These are phyloP conservation scores for Ernsta delagoae DNA, from an alignment of 2,888 invertebrate species.

Conservation along the genomic window DNA sequence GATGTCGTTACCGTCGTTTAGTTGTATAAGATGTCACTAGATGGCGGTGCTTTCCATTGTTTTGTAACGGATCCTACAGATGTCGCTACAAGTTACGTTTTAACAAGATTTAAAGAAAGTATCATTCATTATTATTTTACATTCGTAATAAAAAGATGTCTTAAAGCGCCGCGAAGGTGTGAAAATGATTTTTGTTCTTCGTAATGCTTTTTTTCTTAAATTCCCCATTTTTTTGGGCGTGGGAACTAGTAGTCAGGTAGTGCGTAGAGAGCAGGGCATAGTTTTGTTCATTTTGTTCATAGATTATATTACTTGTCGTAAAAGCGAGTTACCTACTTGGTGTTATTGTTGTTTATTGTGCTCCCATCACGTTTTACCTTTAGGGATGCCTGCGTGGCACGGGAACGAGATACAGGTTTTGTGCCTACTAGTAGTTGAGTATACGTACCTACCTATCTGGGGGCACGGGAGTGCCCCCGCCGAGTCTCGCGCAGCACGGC, in stretches of 20 bases:
- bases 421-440: too few species aligned
- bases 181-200: conserved; percentile 80
- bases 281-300: conserved; percentile 56
- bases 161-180: conserved; percentile 79
- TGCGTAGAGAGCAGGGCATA: too few species aligned
- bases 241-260: conserved; percentile 69
- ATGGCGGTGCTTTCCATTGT: conserved; percentile 45
- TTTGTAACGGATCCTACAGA: conserved; percentile 49
- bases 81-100: conserved; percentile 52
- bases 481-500: too few species aligned
- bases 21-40: conserved; percentile 40
- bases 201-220: conserved; percentile 56
- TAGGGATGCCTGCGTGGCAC: conserved; percentile 44
- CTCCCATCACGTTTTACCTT: conserved; percentile 43
- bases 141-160: conserved; percentile 71
- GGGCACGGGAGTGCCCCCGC: too few species aligned
- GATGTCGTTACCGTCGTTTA: conserved; percentile 34
- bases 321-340: conserved; percentile 42
- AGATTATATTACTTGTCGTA: conserved; percentile 55
- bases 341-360: conserved; percentile 38
- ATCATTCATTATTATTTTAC: conserved; percentile 76
- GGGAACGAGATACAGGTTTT: conserved; percentile 27
- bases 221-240: conserved; percentile 64
- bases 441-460: too few species aligned
- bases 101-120: conserved; percentile 61